Evolutionary conservation across 2,888 invertebrate species (phyloP), one percentile per base, ranked within the genome.

Genomic region (Cosmia pyralina): DNA sequence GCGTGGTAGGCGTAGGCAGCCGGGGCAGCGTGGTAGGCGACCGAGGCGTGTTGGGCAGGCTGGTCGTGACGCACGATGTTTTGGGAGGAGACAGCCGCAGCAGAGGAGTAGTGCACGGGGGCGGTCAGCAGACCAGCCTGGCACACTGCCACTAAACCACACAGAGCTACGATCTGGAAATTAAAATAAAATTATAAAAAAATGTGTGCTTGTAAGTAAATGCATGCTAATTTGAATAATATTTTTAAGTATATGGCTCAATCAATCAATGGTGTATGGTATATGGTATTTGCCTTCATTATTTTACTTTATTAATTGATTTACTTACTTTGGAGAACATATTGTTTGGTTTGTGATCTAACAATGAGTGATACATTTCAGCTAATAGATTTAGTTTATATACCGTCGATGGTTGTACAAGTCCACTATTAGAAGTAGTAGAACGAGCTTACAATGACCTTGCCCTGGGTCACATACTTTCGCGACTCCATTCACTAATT

Each of bases 41-140:
- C 59, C 0, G 79, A 80, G 34, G 87, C 66, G 22, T 53, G 74
- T 44, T 44, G 62, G 66, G 79, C 78, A 41, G 74, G 67, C 76
- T 84, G 88, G 89, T 91, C 92, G 86, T 90, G 91, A 72, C 92
- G 91, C 53, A 92, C 75, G 60, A 85, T 84, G 72, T 76, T 84
- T 38, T 84, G 83, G 7, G 93, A 93, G 48, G 94, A 94, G 62
- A 93, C 91, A 62, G 92, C 92, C 10, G 78, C 81, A 34, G 88
- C 84, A 4, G 89, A 85, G 28, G 90, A 84, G 72, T 87, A 88
- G 75, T 88, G 86, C 15, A 77, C 90, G 68, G 96, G 73, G 79
- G 79, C 94, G n/a, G 91, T 81, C 76, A 92, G 77, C 13, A 90
- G 85, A 83, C 88, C 91, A 62, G 81, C 91, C 82, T 87, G 90